Conservation (phyloP, 1,140 invertebrate genomes). For the Helicoverpa zea region DNA sequence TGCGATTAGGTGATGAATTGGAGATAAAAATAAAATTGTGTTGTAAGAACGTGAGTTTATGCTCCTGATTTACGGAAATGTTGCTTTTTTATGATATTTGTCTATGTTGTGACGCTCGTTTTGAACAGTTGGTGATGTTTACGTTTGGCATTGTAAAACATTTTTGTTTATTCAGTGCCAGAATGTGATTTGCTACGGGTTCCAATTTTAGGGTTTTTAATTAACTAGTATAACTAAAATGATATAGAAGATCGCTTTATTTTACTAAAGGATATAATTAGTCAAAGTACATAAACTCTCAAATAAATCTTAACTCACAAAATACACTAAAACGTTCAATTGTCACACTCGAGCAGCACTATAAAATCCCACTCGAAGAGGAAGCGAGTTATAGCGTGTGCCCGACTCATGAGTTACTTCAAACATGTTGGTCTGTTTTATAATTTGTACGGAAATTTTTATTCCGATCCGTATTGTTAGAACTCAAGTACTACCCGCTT, state of each 20-base stretch:
- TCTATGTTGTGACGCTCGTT: background rate
- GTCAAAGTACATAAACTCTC: no score
- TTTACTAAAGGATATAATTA: no score
- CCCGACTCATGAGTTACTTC: slow-evolving; percentile 72
- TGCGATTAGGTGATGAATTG: slow-evolving; percentile 23
- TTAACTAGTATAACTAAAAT: background rate
- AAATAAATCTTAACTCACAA: background rate
- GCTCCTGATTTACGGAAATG: background rate
- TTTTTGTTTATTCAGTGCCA: slow-evolving; percentile 18
- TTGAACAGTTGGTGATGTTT: slow-evolving; percentile 22
- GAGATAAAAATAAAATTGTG: slow-evolving; percentile 5
- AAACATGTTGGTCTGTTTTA: slow-evolving; percentile 80
- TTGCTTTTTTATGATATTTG: background rate
- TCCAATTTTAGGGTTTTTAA: background rate
- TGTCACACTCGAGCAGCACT: slow-evolving; percentile 61
- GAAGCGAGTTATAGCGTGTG: slow-evolving; percentile 78
- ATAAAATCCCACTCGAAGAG: slow-evolving; percentile 64
- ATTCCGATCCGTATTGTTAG: slow-evolving; percentile 39
- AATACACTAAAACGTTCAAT: slow-evolving; percentile 31
- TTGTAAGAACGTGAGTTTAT: slow-evolving; percentile 5
- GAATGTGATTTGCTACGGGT: no score
- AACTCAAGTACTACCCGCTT: slow-evolving; percentile 29
- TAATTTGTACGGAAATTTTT: slow-evolving; percentile 62
- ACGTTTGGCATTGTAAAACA: slow-evolving; percentile 21
- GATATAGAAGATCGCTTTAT: no score